These are phyloP conservation scores for Diloba caeruleocephala DNA, from an alignment of 2,888 invertebrate species.

Conservation along the genomic window DNA sequence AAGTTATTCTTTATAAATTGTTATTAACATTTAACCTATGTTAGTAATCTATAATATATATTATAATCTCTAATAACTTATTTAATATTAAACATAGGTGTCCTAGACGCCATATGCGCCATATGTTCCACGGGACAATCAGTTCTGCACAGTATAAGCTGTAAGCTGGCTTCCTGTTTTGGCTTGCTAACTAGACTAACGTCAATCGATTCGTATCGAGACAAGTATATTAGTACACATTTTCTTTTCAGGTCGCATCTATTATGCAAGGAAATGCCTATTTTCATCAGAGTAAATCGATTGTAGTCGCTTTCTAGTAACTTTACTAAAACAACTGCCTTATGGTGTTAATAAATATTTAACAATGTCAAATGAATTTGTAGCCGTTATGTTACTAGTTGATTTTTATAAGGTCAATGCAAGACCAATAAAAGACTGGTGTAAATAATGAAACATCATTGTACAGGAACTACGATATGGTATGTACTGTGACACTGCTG, in stretches of 20 bases:
- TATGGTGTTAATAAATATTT: slow-evolving; percentile 22
- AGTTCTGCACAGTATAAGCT: too few species aligned
- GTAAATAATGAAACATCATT: slow-evolving; percentile 18
- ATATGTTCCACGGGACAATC: too few species aligned
- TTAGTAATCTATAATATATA: too few species aligned
- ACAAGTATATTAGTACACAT: neutral
- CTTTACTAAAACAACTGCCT: slow-evolving; percentile 5
- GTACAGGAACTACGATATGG: neutral
- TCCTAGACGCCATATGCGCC: too few species aligned
- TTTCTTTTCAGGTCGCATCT: slow-evolving; percentile 2
- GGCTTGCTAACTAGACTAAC: too few species aligned
- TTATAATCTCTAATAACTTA: too few species aligned
- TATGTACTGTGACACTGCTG: neutral
- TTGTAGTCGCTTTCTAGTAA: slow-evolving; percentile 6
- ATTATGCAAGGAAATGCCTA: slow-evolving; percentile 20
- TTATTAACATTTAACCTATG: too few species aligned
- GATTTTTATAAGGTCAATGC: slow-evolving; percentile 39
- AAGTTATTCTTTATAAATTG: too few species aligned
- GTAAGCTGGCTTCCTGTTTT: too few species aligned
- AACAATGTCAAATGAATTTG: slow-evolving; percentile 51
- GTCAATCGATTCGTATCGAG: neutral
- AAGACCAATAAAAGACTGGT: slow-evolving; percentile 33
- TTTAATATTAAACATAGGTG: too few species aligned
- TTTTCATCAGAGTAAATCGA: slow-evolving; percentile 30
- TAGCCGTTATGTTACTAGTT: slow-evolving; percentile 14